phyloP scores from a whole-genome alignment of 2,113 vertebrate species.

The Manacus vitellinus region DNA sequence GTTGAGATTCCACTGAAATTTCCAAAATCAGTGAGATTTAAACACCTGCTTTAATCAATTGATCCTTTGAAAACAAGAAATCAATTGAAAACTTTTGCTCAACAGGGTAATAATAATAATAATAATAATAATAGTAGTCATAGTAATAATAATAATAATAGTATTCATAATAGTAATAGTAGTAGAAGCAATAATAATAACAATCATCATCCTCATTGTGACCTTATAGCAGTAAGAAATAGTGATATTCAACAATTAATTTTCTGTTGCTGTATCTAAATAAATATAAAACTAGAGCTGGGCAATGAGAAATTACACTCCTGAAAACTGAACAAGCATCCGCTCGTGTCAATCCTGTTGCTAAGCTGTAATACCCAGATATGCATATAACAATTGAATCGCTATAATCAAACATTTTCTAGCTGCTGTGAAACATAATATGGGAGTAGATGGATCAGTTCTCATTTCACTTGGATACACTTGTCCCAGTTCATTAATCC shows the following conservation, averaged over 20 bases:
- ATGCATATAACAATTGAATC: background rate
- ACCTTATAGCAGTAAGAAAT: background rate
- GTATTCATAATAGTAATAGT: too few relatives aligned
- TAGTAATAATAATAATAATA: background rate
- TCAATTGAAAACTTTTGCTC: background rate
- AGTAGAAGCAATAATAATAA: background rate
- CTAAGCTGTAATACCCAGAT: background rate
- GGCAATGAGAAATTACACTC: background rate
- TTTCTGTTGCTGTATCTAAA: background rate
- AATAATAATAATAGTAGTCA: fast-evolving
- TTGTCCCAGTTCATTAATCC: background rate
- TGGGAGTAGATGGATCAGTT: background rate
- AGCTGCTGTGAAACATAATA: background rate
- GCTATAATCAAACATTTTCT: background rate
- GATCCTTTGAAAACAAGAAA: background rate
- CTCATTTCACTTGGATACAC: background rate
- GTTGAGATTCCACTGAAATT: background rate
- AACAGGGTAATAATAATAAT: too few relatives aligned
- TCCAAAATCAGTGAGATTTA: background rate
- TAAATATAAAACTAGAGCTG: background rate
- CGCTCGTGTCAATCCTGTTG: background rate
- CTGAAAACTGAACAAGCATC: constrained; percentile 6
- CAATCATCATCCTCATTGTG: background rate
- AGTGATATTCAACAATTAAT: background rate
- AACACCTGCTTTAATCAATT: background rate